Evolutionary conservation across 2,113 vertebrate genomes (phyloP).

Genomic region (Neopipo cinnamomea): DNA sequence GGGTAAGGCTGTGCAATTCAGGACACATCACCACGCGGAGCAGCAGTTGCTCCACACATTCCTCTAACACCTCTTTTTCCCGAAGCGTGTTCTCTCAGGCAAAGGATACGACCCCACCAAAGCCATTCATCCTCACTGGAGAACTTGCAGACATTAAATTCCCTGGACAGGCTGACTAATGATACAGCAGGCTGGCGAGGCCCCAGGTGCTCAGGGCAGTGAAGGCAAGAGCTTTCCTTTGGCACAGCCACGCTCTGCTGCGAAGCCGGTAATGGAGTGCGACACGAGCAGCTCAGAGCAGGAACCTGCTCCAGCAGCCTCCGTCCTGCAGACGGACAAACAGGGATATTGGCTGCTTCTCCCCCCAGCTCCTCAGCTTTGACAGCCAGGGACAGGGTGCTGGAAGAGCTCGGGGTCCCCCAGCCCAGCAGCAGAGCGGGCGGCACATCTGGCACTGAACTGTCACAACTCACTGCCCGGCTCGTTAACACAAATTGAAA

Average conservation of each 20-base stretch:
- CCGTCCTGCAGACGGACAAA: neutral
- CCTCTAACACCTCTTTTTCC: neutral
- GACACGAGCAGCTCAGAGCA: neutral
- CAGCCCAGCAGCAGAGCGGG: neutral
- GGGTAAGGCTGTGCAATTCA: neutral
- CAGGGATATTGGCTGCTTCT: neutral
- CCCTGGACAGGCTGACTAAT: neutral
- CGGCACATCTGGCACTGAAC: neutral
- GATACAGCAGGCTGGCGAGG: neutral
- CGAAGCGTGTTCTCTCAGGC: neutral
- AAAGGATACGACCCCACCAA: neutral
- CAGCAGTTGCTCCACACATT: neutral
- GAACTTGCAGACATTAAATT: neutral
- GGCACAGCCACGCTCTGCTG: neutral
- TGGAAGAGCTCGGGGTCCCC: neutral
- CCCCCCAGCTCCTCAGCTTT: neutral
- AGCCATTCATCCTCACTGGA: neutral
- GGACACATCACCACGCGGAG: neutral
- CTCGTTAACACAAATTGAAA: neutral
- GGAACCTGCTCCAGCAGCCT: neutral
- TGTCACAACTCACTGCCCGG: neutral
- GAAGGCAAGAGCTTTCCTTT: neutral
- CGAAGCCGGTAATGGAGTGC: fast-evolving
- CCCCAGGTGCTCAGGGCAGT: neutral
- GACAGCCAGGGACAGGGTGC: neutral